Evolutionary conservation across 2,888 invertebrate species (phyloP).

Genomic region (Zygogramma bicolorata): DNA sequence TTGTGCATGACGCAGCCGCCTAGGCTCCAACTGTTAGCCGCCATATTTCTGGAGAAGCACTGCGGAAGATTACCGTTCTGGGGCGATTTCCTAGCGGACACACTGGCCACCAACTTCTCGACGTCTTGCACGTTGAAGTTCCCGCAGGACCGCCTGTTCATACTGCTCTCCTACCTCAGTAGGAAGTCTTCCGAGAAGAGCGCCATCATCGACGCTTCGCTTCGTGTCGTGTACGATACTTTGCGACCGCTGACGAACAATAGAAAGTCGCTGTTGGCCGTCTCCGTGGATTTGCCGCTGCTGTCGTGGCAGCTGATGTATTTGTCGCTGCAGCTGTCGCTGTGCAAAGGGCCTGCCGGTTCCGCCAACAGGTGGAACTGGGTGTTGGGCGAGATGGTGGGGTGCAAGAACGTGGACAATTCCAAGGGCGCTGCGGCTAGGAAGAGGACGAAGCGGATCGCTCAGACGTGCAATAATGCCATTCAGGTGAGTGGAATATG

Average conservation of each 20-base stretch:
- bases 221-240: slow-evolving; percentile 72
- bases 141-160: slow-evolving; percentile 90
- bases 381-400: slow-evolving; percentile 82
- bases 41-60: slow-evolving; percentile 79
- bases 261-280: slow-evolving; percentile 66
- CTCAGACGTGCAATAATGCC: slow-evolving; percentile 41
- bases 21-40: slow-evolving; percentile 82
- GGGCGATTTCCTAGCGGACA: slow-evolving; percentile 90
- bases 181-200: slow-evolving; percentile 80
- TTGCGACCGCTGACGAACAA: slow-evolving; percentile 66
- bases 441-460: slow-evolving; percentile 78
- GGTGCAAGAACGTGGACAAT: slow-evolving; percentile 68
- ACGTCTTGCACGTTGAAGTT: slow-evolving; percentile 83
- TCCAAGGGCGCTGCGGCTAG: slow-evolving; percentile 69
- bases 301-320: slow-evolving; percentile 84
- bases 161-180: slow-evolving; percentile 87
- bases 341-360: slow-evolving; percentile 51
- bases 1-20: slow-evolving; percentile 84
- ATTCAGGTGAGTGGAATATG: slow-evolving; percentile 41
- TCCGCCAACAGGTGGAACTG: slow-evolving; percentile 84
- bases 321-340: slow-evolving; percentile 78
- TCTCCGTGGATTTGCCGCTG: slow-evolving; percentile 74
- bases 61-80: slow-evolving; percentile 74
- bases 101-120: slow-evolving; percentile 82
- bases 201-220: slow-evolving; percentile 74